phyloP scores from a whole-genome alignment of 2,888 invertebrate species.

The Smittia sp. region DNA sequence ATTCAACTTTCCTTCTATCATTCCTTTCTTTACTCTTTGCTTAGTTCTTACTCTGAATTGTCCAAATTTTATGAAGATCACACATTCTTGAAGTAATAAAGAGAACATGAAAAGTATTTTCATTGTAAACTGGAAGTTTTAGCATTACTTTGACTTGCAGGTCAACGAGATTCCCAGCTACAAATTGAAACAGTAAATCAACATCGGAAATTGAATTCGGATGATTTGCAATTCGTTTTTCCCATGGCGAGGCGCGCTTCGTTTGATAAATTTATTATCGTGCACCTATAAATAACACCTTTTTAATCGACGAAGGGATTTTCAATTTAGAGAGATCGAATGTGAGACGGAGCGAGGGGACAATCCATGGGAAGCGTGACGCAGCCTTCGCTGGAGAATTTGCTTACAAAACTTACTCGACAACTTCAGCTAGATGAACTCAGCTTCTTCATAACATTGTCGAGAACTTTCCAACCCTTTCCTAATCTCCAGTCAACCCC shows the following conservation, averaged over 20 bases:
- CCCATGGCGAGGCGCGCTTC: background rate
- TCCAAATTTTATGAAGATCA: conserved; percentile 17
- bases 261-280: conserved; percentile 42
- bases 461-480: no score
- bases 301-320: conserved; percentile 26
- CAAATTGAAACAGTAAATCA: background rate
- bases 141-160: background rate
- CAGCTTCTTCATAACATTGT: no score
- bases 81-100: conserved; percentile 11
- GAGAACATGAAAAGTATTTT: background rate
- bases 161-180: background rate
- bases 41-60: background rate
- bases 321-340: background rate
- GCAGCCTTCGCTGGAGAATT: no score
- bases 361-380: no score
- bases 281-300: conserved; percentile 42
- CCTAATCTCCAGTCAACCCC: no score
- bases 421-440: no score
- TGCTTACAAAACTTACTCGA: no score
- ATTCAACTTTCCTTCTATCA: no score
- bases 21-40: background rate
- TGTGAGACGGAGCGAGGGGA: background rate
- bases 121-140: background rate
- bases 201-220: conserved; percentile 7
- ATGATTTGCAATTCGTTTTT: background rate